Conservation (phyloP, 1,140 invertebrate species). For the Megathymus violae region DNA sequence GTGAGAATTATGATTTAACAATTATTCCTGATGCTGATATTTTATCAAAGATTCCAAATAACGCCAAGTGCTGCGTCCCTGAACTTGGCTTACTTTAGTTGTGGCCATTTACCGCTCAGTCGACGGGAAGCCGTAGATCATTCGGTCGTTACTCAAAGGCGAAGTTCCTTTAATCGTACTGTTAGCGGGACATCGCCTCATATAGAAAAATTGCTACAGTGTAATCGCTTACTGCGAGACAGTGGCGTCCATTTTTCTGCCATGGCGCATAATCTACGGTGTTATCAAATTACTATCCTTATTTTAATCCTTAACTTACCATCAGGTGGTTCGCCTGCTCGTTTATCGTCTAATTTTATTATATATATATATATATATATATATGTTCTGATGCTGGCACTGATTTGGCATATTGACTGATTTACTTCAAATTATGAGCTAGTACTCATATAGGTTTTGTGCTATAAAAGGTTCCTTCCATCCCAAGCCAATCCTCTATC, state of each 20-base stretch:
- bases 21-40: not conserved
- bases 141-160: conserved; percentile 23
- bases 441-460: no score
- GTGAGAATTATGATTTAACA: no score
- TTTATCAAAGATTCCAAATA: conserved; percentile 3
- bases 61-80: conserved; percentile 11
- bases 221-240: not conserved
- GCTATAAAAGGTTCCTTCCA: no score
- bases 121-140: conserved; percentile 23
- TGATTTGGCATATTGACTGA: no score
- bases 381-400: no score
- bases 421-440: no score
- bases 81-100: conserved; percentile 28
- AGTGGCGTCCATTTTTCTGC: not conserved
- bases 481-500: no score
- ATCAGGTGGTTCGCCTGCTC: no score
- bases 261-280: not conserved
- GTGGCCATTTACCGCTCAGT: conserved; percentile 16
- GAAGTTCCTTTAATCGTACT: conserved; percentile 5
- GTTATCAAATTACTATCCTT: no score
- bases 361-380: no score
- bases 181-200: not conserved
- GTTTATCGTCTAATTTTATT: no score
- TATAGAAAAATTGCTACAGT: conserved; percentile 2
- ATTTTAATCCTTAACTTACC: no score